phyloP scores from a whole-genome alignment of 2,797 vertebrate species.

The Chiroxiphia lanceolata region DNA sequence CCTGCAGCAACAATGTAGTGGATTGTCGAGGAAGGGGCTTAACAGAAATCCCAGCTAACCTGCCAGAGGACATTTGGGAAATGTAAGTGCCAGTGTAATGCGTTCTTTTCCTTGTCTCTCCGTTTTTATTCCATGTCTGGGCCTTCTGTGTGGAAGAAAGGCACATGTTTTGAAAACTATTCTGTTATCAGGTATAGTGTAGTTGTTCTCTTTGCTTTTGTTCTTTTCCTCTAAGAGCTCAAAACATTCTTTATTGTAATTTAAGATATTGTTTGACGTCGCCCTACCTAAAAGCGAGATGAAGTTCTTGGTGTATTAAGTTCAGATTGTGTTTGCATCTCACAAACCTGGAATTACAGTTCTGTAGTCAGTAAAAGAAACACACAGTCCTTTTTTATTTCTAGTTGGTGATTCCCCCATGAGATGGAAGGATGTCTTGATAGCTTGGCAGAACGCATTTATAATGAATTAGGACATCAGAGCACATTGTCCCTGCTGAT shows the following conservation, averaged over 20 bases:
- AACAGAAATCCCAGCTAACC: conserved; percentile 91
- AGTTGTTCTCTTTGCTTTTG: not conserved
- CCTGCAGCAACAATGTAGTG: conserved; percentile 95
- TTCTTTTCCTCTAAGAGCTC: not conserved
- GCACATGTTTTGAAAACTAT: accelerated
- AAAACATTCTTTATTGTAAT: not conserved
- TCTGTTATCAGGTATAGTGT: not conserved
- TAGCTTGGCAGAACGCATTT: not conserved
- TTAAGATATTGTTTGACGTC: not conserved
- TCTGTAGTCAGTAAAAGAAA: not conserved
- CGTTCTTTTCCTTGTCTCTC: not conserved
- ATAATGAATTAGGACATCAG: not conserved
- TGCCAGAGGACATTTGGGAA: conserved; percentile 93
- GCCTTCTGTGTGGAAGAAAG: not conserved
- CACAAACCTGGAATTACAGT: not conserved
- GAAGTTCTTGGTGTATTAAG: not conserved
- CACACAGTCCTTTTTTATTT: not conserved
- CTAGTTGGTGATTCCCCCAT: not conserved
- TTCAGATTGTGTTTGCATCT: not conserved
- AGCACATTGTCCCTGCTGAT: not conserved
- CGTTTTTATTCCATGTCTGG: accelerated
- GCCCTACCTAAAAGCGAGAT: not conserved
- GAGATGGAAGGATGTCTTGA: not conserved
- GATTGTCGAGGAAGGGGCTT: conserved; percentile 93
- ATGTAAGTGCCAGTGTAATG: conserved; percentile 83